These are phyloP conservation scores for Tiphia femorata DNA, from an alignment of 2,888 invertebrate genomes.

Conservation along the genomic window DNA sequence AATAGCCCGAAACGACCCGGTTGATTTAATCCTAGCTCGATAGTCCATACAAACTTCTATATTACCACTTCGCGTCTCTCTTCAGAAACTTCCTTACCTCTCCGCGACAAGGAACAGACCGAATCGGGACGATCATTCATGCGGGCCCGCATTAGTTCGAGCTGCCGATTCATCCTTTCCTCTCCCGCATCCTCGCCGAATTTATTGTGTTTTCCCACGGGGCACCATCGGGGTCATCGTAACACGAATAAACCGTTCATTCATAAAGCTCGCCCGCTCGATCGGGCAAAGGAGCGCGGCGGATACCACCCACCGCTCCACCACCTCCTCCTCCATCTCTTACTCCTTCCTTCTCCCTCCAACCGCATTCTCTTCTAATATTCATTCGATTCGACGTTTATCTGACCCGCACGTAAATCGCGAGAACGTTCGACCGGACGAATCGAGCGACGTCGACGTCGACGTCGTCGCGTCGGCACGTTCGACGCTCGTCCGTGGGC, in stretches of 20 bases:
- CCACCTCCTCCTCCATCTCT: constrained; percentile 4
- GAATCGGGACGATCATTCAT: neutral
- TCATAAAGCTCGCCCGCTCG: neutral
- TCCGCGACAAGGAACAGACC: no score
- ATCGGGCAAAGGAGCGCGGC: neutral
- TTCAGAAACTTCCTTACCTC: no score
- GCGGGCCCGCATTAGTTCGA: neutral
- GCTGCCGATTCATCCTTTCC: neutral
- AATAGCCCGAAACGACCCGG: no score
- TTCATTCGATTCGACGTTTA: constrained; percentile 33
- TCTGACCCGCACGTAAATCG: constrained; percentile 52
- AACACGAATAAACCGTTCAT: neutral
- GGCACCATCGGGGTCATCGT: neutral
- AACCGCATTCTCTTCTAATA: constrained; percentile 26
- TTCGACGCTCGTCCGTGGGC: constrained; percentile 53
- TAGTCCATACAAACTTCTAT: no score
- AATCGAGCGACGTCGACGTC: no score
- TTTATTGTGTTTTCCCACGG: neutral
- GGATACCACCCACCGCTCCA: neutral
- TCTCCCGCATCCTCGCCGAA: neutral
- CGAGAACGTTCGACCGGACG: constrained; percentile 47
- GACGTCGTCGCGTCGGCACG: no score
- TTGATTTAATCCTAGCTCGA: no score
- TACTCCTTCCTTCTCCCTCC: constrained; percentile 7
- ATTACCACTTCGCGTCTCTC: no score